phyloP scores from a whole-genome alignment of 2,888 invertebrate species.

The Panzeria rudis region DNA sequence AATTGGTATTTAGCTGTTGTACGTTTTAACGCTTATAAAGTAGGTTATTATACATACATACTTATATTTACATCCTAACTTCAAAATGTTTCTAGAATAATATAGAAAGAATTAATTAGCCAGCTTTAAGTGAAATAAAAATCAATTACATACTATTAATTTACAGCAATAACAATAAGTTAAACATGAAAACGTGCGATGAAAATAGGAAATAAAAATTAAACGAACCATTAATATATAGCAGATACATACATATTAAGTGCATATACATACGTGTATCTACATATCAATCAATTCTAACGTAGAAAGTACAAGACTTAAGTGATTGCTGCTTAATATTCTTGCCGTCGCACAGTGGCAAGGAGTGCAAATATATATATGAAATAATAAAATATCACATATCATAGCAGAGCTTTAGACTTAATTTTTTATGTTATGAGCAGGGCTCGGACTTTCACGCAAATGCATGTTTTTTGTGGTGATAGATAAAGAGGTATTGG shows the following conservation, averaged over 20 bases:
- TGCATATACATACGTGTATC: slow-evolving; percentile 14
- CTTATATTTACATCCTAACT: slow-evolving; percentile 20
- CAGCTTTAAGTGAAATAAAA: neutral
- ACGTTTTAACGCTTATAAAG: slow-evolving; percentile 60
- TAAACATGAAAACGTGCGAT: slow-evolving; percentile 29
- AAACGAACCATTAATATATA: slow-evolving; percentile 24
- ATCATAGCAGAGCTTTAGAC: no score
- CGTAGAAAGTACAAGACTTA: neutral
- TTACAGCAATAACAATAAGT: slow-evolving; percentile 49
- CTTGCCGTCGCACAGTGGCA: neutral
- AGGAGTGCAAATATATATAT: neutral
- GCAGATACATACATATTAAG: neutral
- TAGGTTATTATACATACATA: slow-evolving; percentile 51
- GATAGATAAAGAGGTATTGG: no score
- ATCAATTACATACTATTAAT: slow-evolving; percentile 48
- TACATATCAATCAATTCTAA: slow-evolving; percentile 16
- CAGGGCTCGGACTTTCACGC: no score
- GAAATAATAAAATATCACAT: no score
- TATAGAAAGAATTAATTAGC: slow-evolving; percentile 7
- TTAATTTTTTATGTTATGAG: no score
- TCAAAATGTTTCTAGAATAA: slow-evolving; percentile 15
- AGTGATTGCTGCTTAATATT: neutral
- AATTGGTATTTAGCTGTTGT: slow-evolving; percentile 59
- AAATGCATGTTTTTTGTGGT: no score
- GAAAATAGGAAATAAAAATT: slow-evolving; percentile 51